A percentile compares a stretch with the other conserved stretches of the same genome.
phyloP scores from a whole-genome alignment of 2,113 vertebrate species.

The Larimichthys polyactis region DNA sequence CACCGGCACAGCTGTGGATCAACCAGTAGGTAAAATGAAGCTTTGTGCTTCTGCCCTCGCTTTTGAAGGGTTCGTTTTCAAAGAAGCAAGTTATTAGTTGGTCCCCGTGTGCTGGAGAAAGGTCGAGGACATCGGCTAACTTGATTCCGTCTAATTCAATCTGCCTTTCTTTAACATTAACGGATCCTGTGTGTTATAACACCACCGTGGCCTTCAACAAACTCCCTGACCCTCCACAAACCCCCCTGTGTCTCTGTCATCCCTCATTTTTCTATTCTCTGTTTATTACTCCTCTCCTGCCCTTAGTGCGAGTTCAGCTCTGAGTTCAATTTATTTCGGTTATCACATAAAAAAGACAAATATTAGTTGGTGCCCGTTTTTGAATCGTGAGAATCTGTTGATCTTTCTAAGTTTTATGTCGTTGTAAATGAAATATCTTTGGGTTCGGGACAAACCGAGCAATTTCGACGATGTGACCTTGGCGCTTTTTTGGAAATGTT shows the following conservation, averaged over 20 bases:
- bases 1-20: slow-evolving; percentile 16
- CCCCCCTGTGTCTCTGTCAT: slow-evolving; percentile 19
- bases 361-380: background rate
- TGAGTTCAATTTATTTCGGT: too few species aligned
- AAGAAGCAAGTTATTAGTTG: slow-evolving; percentile 28
- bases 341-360: background rate
- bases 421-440: background rate
- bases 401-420: background rate
- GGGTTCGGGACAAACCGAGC: background rate
- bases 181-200: slow-evolving; percentile 24
- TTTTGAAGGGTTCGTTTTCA: background rate
- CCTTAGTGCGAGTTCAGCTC: background rate
- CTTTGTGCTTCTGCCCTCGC: background rate
- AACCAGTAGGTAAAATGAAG: slow-evolving; percentile 24
- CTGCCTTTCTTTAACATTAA: slow-evolving; percentile 44
- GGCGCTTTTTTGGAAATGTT: background rate
- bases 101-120: background rate
- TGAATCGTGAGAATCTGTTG: background rate
- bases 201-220: slow-evolving; percentile 16
- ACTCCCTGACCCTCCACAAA: slow-evolving; percentile 29
- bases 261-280: slow-evolving; percentile 3
- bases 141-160: slow-evolving; percentile 50
- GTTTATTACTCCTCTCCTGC: background rate
- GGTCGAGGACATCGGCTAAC: slow-evolving; percentile 29
- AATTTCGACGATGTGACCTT: background rate